A percentile compares a stretch with the other conserved stretches of the same genome.
These are phyloP conservation scores for Chaetodon trifascialis DNA, from an alignment of 2,113 vertebrate species.

Conservation along the genomic window DNA sequence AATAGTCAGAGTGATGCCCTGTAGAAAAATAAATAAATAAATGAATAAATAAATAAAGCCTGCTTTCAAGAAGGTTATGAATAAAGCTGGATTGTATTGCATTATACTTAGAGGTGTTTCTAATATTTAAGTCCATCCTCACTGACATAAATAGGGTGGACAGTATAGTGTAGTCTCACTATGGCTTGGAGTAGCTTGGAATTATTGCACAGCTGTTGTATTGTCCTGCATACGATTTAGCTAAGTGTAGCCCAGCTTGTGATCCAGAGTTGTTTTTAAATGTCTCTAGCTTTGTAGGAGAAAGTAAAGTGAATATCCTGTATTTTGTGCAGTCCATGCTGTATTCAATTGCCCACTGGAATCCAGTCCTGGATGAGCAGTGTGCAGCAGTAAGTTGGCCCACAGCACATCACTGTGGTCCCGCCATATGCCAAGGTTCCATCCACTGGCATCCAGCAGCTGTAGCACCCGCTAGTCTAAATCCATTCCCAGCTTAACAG, in stretches of 20 bases:
- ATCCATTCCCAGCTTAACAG: too few relatives aligned
- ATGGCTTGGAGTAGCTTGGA: too few relatives aligned
- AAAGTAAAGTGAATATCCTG: constrained; percentile 1
- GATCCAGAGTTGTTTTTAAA: constrained; percentile 58
- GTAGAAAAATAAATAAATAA: background rate
- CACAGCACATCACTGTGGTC: too few relatives aligned
- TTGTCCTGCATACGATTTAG: background rate
- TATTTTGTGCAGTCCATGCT: too few relatives aligned
- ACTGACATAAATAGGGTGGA: background rate
- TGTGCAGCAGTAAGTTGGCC: too few relatives aligned
- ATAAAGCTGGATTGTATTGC: background rate
- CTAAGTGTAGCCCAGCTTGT: background rate
- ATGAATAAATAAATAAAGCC: background rate
- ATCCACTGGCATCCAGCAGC: too few relatives aligned
- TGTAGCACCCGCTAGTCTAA: too few relatives aligned
- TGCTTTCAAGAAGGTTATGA: background rate
- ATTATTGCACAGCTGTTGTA: background rate
- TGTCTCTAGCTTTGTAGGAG: constrained; percentile 17
- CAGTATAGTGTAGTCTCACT: background rate
- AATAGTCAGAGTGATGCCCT: too few relatives aligned
- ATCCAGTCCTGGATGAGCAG: too few relatives aligned
- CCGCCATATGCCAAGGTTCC: too few relatives aligned
- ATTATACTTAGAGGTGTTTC: background rate
- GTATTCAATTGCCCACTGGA: too few relatives aligned
- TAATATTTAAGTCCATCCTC: background rate